Percentiles rank a stretch among this genome's conserved stretches.
Conservation (phyloP, 2,888 invertebrate genomes). For the Gastracanthus pulcherrimus region DNA sequence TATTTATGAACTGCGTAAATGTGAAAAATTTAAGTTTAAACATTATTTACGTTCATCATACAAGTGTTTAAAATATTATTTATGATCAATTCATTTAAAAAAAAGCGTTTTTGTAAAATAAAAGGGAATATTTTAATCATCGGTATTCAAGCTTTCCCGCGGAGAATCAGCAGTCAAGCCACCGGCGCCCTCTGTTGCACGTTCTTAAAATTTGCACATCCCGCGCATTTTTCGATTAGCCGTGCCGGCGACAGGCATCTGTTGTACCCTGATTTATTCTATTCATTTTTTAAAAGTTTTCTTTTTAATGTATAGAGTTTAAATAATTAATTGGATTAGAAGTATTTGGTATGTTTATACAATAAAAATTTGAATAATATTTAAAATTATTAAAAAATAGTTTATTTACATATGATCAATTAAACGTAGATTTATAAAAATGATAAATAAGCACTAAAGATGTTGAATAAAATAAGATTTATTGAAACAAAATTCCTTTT, state of each 20-base stretch:
- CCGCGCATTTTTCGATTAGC: background rate
- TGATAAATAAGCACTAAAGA: background rate
- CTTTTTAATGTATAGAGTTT: background rate
- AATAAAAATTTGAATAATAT: background rate
- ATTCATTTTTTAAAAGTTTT: background rate
- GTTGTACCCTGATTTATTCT: background rate
- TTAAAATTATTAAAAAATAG: too few species aligned
- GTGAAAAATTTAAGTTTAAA: too few species aligned
- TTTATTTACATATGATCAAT: background rate
- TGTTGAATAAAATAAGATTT: too few species aligned
- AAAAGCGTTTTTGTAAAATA: background rate
- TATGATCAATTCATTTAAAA: too few species aligned
- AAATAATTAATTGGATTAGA: background rate
- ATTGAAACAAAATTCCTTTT: background rate
- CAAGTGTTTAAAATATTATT: too few species aligned
- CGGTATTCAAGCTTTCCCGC: conserved; percentile 10
- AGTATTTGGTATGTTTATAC: too few species aligned
- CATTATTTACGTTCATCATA: too few species aligned
- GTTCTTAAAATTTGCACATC: background rate
- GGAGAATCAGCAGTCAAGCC: background rate
- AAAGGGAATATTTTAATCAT: background rate
- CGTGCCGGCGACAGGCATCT: background rate
- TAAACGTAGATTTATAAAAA: background rate
- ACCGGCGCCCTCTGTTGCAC: conserved; percentile 38
- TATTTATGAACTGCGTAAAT: too few species aligned